Percentiles rank a stretch among this genome's conserved stretches.
These are phyloP conservation scores for Gisinianus flammeolus DNA, from an alignment of 2,888 invertebrate species.

Conservation along the genomic window DNA sequence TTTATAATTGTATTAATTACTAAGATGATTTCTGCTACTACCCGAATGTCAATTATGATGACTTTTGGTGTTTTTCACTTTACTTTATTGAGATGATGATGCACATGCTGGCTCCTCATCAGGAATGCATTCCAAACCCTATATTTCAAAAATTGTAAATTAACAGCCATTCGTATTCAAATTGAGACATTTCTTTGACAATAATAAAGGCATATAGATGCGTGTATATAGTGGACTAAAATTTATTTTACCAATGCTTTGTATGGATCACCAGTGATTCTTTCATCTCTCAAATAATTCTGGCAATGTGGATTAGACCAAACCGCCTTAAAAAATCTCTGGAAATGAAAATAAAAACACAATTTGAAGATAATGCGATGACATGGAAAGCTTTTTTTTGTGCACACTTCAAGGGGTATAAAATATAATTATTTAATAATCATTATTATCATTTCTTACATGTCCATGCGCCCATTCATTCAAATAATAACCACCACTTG, in stretches of 20 bases:
- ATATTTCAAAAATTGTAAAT: not conserved
- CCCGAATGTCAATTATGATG: too few relatives aligned
- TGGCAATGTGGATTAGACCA: not conserved
- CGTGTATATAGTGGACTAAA: too few relatives aligned
- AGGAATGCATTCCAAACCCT: slow-evolving; percentile 16
- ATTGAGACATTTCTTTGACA: too few relatives aligned
- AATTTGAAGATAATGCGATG: not conserved
- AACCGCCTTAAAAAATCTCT: not conserved
- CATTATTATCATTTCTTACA: too few relatives aligned
- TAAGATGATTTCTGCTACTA: too few relatives aligned
- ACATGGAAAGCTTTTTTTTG: not conserved
- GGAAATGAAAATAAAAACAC: slow-evolving; percentile 4
- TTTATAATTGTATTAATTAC: too few relatives aligned
- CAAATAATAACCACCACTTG: not conserved
- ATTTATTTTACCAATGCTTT: slow-evolving; percentile 3
- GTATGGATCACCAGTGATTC: slow-evolving; percentile 26
- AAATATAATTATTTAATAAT: too few relatives aligned
- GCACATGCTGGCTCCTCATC: slow-evolving; percentile 9
- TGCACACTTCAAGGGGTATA: too few relatives aligned
- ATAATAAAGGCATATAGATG: too few relatives aligned
- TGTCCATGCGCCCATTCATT: not conserved
- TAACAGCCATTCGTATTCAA: too few relatives aligned
- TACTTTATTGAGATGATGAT: too few relatives aligned
- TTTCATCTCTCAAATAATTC: slow-evolving; percentile 9
- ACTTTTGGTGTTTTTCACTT: too few relatives aligned